Evolutionary conservation across 2,888 invertebrate species (phyloP).

Genomic region (Empis stercorea): DNA sequence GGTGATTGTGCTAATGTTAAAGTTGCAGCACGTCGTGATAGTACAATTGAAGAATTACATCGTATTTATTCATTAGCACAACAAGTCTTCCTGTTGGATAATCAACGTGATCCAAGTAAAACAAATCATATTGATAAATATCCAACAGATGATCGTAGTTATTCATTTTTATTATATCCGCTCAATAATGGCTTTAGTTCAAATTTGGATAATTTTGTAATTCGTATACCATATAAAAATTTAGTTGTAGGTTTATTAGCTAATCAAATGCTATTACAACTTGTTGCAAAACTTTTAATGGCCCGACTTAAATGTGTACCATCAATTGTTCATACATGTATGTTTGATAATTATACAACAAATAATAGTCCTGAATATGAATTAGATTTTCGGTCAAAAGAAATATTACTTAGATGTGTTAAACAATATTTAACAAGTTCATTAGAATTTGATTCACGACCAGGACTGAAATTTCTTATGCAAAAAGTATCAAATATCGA

Average conservation of each 20-base stretch:
- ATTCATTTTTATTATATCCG: conserved; percentile 76
- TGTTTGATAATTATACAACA: conserved; percentile 34
- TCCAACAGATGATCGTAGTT: conserved; percentile 69
- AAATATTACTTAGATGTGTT: conserved; percentile 62
- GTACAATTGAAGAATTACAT: conserved; percentile 69
- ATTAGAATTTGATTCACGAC: conserved; percentile 76
- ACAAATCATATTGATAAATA: conserved; percentile 31
- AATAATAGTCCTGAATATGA: conserved; percentile 36
- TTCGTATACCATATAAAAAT: conserved; percentile 76
- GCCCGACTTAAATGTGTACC: conserved; percentile 57
- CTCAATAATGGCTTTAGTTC: conserved; percentile 55
- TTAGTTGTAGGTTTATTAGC: conserved; percentile 80
- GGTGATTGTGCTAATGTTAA: conserved; percentile 86
- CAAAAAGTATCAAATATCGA: conserved; percentile 84
- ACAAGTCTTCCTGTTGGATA: conserved; percentile 65
- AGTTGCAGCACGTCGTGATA: conserved; percentile 82
- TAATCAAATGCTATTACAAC: conserved; percentile 85
- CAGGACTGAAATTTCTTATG: conserved; percentile 84
- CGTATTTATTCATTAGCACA: conserved; percentile 78
- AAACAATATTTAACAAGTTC: conserved; percentile 72
- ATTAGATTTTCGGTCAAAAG: conserved; percentile 37
- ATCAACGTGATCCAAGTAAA: conserved; percentile 30
- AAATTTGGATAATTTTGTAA: conserved; percentile 64
- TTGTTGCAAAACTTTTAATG: conserved; percentile 74
- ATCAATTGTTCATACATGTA: conserved; percentile 38